Conservation (phyloP, 2,113 vertebrate genomes). For the Mesitornis unicolor region DNA sequence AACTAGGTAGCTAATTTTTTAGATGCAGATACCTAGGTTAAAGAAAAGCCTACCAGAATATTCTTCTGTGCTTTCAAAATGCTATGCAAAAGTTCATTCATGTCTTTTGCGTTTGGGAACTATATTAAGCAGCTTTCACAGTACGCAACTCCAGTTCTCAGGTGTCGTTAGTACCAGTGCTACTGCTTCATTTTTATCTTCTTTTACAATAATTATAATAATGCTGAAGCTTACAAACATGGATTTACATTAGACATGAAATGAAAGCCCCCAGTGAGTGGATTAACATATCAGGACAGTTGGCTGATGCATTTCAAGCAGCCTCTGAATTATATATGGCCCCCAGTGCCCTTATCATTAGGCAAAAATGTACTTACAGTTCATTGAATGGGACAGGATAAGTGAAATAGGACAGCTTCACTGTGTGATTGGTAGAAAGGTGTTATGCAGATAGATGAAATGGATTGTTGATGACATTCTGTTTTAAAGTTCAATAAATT, state of each 20-base stretch:
- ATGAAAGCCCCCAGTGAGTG: slow-evolving; percentile 18
- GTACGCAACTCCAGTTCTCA: neutral
- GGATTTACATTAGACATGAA: slow-evolving; percentile 46
- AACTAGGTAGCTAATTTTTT: neutral
- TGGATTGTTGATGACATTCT: slow-evolving; percentile 52
- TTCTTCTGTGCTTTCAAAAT: slow-evolving; percentile 3
- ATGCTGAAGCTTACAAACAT: slow-evolving; percentile 23
- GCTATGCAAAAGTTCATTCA: neutral
- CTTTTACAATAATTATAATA: slow-evolving; percentile 6
- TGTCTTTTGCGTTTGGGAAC: neutral
- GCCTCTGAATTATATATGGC: slow-evolving; percentile 60
- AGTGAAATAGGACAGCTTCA: slow-evolving; percentile 15
- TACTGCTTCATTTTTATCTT: slow-evolving; percentile 12
- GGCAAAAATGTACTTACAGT: slow-evolving; percentile 45
- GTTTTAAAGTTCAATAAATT: slow-evolving; percentile 59
- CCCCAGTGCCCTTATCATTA: slow-evolving; percentile 35
- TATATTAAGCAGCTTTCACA: neutral
- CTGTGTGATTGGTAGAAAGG: slow-evolving; percentile 22
- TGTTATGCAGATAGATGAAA: slow-evolving; percentile 40
- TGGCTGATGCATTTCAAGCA: slow-evolving; percentile 55
- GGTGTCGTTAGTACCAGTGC: neutral
- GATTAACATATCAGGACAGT: slow-evolving; percentile 49
- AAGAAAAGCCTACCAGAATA: neutral
- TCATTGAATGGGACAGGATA: slow-evolving; percentile 48
- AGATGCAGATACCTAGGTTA: neutral